These are phyloP conservation scores for Helicoverpa zea DNA, from an alignment of 1,140 invertebrate genomes.

Conservation along the genomic window DNA sequence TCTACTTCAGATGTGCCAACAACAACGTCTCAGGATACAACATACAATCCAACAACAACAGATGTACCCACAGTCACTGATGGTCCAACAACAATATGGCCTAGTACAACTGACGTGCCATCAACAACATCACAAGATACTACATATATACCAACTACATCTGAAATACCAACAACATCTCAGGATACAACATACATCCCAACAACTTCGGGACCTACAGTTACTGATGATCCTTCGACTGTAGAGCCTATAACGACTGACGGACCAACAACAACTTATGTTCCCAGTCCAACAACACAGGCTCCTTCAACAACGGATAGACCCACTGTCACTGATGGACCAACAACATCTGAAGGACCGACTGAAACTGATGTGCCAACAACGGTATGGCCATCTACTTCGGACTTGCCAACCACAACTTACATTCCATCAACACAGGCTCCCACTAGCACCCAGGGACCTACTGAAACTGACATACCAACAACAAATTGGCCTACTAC, in stretches of 20 bases:
- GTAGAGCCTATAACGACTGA: background rate
- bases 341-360: background rate
- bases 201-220: constrained; percentile 6
- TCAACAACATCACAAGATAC: too few species aligned
- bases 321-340: too few species aligned
- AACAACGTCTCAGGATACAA: background rate
- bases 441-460: constrained; percentile 11
- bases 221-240: constrained; percentile 2
- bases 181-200: too few species aligned
- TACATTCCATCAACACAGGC: background rate
- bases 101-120: too few species aligned
- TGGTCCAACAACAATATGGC: background rate
- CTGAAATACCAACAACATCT: too few species aligned
- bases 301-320: too few species aligned
- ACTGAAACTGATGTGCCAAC: constrained; percentile 9
- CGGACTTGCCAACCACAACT: too few species aligned
- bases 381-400: background rate
- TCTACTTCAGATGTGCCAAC: background rate
- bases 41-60: constrained; percentile 26
- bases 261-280: too few species aligned
- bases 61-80: constrained; percentile 7
- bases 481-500: constrained; percentile 6
- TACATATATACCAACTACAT: background rate
- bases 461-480: background rate
- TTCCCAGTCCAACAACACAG: too few species aligned